Base-by-base conservation (phyloP, 37 sponge, comb jelly and placozoan species). In the Ephydatia muelleri region DNA sequence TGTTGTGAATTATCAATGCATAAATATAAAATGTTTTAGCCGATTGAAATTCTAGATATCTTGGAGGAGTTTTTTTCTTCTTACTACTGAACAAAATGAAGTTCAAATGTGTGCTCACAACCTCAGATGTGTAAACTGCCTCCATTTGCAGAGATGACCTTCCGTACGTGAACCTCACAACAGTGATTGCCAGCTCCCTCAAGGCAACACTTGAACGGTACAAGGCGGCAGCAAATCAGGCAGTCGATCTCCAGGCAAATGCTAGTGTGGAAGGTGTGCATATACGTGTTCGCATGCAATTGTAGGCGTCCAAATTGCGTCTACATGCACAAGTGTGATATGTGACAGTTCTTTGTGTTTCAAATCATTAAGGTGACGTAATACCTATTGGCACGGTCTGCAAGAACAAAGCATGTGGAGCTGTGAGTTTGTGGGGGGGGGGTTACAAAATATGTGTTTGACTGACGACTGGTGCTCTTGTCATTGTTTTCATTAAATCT, bases 381-480 rank as follows among this genome's bases (percentile, higher is more conserved):
- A 66, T 91, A 4, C 13, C 65, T 21, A 87, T 87, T 30, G 92
- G 92, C 27, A 91, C 92, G 3, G 67, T 73, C 11, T 91, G 92
- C 80, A 91, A 80, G 38, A 87, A 91, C 75, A 67, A 83, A 8
- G 80, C 77, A 29, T 91, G 92, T 68, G 39, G 49, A 11, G 38
- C 37, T 25, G 92, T 91, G 40, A 82, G 86, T 76, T 34, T 32
- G 21, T 14, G 30, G 8, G 4, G 25, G 35, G 8, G 25, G 29
- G 30, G 27, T 19, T 70, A 3, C 48, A 3, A 30, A 8, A 4
- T 47, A 29, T 14, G n/a, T 29, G 4, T 38, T 9, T 2, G 47
- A 33, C 14, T 64, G 34, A 73, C 1, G 48, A 25, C 36, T 30
- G 39, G 5, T 75, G 16, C 37, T 13, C 26, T 23, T 19, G 11